Percentiles rank a stretch among this genome's conserved stretches.
Evolutionary conservation across 2,113 vertebrate genomes (phyloP).

Genomic region (Lasiurus cinereus): DNA sequence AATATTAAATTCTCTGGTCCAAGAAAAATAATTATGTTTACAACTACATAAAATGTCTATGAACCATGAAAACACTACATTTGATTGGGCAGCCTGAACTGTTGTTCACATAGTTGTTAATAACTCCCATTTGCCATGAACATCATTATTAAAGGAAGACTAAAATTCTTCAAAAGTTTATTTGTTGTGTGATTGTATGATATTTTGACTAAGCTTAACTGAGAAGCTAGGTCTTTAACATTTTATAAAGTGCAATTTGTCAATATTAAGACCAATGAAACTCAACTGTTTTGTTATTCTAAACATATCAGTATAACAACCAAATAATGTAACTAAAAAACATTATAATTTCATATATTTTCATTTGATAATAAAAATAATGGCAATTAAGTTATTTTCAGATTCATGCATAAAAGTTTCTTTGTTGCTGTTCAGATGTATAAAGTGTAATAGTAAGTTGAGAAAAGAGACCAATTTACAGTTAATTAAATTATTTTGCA

Average conservation of each 20-base stretch:
- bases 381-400: background rate
- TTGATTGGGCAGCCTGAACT: background rate
- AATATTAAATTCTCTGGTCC: slow-evolving; percentile 15
- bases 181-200: background rate
- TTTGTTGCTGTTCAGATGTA: slow-evolving; percentile 3
- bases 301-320: background rate
- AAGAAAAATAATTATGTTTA: slow-evolving; percentile 39
- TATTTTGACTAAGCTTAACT: background rate
- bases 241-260: background rate
- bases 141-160: background rate
- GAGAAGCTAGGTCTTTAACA: background rate
- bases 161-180: background rate
- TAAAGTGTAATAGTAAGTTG: background rate
- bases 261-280: background rate
- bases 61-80: background rate
- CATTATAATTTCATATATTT: background rate
- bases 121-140: background rate
- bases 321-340: background rate
- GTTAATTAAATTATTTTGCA: background rate
- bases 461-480: slow-evolving; percentile 37
- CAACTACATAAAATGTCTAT: background rate
- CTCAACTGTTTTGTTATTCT: background rate
- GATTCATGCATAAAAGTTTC: background rate
- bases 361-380: background rate
- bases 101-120: slow-evolving; percentile 30